phyloP scores from a whole-genome alignment of 2,113 vertebrate genomes.

The Numida meleagris region DNA sequence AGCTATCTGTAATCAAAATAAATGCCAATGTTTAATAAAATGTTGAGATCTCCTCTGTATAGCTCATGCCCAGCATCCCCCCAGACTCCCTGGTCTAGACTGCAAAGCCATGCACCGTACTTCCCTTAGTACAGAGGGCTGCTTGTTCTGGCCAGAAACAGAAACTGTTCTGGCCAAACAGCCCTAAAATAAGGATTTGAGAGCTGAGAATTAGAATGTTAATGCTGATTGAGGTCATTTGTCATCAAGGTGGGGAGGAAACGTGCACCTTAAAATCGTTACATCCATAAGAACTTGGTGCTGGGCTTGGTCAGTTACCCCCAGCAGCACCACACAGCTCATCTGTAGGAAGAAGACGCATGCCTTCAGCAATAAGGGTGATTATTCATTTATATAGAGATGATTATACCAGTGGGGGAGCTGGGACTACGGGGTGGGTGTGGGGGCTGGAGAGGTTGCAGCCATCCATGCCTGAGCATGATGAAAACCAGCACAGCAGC shows the following conservation, averaged over 20 bases:
- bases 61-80: not conserved
- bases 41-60: not conserved
- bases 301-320: not conserved
- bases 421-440: too few relatives aligned
- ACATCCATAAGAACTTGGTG: not conserved
- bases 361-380: not conserved
- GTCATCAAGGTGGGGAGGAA: not conserved
- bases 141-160: not conserved
- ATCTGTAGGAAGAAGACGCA: not conserved
- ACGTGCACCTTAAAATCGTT: not conserved
- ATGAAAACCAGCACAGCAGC: too few relatives aligned
- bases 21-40: constrained; percentile 28
- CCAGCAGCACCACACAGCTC: not conserved
- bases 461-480: too few relatives aligned
- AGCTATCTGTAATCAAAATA: constrained; percentile 36
- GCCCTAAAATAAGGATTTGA: not conserved
- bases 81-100: not conserved
- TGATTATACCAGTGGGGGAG: too few relatives aligned
- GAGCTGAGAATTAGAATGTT: constrained; percentile 12
- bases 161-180: too few relatives aligned
- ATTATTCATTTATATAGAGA: too few relatives aligned
- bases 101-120: not conserved
- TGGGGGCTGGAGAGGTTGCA: too few relatives aligned
- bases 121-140: not conserved
- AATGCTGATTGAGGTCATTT: constrained; percentile 5